Conservation (phyloP, 2,113 vertebrate genomes). For the Amazona guildingii region DNA sequence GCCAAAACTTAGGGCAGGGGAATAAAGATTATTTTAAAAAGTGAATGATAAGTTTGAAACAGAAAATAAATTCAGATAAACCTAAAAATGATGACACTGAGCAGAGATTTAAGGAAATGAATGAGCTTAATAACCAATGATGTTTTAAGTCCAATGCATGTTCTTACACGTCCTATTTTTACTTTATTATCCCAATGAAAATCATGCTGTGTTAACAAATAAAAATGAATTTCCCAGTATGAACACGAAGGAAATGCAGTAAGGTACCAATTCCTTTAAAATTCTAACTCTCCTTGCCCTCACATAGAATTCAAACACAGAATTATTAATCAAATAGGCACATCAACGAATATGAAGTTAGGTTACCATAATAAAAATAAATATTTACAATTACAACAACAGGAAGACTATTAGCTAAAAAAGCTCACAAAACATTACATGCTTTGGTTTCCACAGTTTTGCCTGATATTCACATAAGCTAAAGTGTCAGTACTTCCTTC, state of each 20-base stretch:
- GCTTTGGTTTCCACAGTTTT: neutral
- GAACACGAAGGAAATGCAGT: neutral
- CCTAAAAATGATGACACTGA: neutral
- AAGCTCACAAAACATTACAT: neutral
- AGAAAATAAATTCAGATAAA: neutral
- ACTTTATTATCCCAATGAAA: neutral
- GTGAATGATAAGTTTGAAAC: neutral
- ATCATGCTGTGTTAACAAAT: neutral
- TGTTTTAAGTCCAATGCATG: neutral
- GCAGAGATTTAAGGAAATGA: neutral
- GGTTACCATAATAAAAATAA: neutral
- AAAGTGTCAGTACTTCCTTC: neutral
- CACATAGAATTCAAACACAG: conserved; percentile 9
- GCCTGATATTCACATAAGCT: neutral
- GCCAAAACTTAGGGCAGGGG: neutral
- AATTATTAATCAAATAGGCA: conserved; percentile 61
- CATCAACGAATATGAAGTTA: neutral
- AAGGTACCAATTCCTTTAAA: neutral
- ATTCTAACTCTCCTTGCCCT: neutral
- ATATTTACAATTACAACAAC: neutral
- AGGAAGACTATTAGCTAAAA: neutral
- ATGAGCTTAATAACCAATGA: neutral
- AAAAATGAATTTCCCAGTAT: neutral
- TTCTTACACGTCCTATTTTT: neutral
- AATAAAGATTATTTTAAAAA: neutral